Conservation (phyloP, 2,113 vertebrate species). For the Larimichthys polyactis region DNA sequence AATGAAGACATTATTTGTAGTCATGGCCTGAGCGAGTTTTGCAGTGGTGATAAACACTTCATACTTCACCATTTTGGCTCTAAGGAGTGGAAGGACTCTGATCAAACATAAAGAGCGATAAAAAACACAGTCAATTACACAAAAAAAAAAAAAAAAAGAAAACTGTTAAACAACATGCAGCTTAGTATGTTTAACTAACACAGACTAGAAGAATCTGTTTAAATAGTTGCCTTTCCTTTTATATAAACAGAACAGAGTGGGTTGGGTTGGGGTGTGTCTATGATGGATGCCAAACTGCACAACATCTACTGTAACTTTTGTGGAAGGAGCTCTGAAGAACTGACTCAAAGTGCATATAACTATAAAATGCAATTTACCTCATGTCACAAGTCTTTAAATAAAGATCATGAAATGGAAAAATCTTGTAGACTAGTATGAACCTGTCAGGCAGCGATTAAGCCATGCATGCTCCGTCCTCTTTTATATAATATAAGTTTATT, state of each 20-base stretch:
- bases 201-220: background rate
- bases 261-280: background rate
- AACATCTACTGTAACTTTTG: background rate
- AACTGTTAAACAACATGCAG: background rate
- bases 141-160: background rate
- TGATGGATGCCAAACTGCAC: background rate
- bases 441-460: background rate
- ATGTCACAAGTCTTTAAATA: background rate
- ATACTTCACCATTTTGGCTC: conserved; percentile 36
- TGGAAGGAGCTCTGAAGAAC: too few relatives aligned
- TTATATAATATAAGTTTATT: too few relatives aligned
- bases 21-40: background rate
- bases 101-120: background rate
- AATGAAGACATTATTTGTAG: conserved; percentile 42
- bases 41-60: conserved; percentile 37
- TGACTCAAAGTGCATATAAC: background rate
- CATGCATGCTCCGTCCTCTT: background rate
- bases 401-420: background rate
- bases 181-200: background rate
- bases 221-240: background rate
- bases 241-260: background rate
- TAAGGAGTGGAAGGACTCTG: background rate
- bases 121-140: background rate
- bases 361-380: background rate
- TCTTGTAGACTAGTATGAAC: background rate